Percentiles rank a stretch among this genome's conserved stretches.
Conservation (phyloP, 2,797 vertebrate genomes). For the Notoglanidium macrostoma region DNA sequence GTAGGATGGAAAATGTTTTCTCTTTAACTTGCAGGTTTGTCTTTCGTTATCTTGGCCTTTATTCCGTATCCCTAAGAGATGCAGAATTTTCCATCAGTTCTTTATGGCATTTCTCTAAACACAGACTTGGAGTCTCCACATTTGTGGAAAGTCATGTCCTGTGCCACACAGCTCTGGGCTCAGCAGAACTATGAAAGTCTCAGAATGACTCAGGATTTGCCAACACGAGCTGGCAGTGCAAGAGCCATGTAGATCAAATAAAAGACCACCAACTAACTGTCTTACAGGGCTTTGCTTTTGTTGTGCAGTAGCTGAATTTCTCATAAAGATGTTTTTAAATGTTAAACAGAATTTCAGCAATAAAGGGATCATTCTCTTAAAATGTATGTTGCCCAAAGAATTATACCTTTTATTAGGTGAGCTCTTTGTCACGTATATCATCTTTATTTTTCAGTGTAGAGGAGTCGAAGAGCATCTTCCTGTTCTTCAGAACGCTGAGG, state of each 20-base stretch:
- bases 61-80: conserved; percentile 46
- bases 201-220: conserved; percentile 64
- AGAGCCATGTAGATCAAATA: conserved; percentile 35
- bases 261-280: conserved; percentile 42
- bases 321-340: not conserved
- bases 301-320: not conserved
- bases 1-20: conserved; percentile 23
- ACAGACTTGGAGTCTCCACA: conserved; percentile 53
- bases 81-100: conserved; percentile 69
- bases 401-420: not conserved
- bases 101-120: conserved; percentile 63
- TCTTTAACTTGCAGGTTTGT: conserved; percentile 25
- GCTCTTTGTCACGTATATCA: not conserved
- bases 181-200: conserved; percentile 71
- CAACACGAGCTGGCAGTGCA: conserved; percentile 46
- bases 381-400: not conserved
- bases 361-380: not conserved
- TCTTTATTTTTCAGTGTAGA: conserved; percentile 73
- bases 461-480: conserved; percentile 75
- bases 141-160: conserved; percentile 71
- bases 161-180: conserved; percentile 69
- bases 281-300: not conserved
- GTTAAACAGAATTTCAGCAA: not conserved
- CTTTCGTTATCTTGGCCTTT: conserved; percentile 48
- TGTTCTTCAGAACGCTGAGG: conserved; percentile 84